These are phyloP conservation scores for Morpho deidamia DNA, from an alignment of 2,888 invertebrate genomes.

Conservation along the genomic window DNA sequence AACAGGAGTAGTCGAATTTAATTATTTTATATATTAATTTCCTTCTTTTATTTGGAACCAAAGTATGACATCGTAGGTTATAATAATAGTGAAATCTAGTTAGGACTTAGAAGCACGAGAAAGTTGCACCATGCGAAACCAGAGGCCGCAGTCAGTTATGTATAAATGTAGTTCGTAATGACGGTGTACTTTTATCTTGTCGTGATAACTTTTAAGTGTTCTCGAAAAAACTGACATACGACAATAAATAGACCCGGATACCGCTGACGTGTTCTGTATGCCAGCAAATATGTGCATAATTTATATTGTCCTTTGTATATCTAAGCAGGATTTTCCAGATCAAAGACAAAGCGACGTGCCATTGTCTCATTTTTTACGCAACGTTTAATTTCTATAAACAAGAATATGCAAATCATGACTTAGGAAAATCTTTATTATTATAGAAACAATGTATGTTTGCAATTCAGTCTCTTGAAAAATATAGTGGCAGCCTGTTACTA, in stretches of 20 bases:
- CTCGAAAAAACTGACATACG: slow-evolving; percentile 4
- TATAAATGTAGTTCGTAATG: too few relatives aligned
- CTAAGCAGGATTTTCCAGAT: slow-evolving; percentile 10
- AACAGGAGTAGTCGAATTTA: too few relatives aligned
- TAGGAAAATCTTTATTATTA: slow-evolving; percentile 15
- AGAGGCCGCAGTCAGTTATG: too few relatives aligned
- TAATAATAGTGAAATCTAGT: too few relatives aligned
- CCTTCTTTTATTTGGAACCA: too few relatives aligned
- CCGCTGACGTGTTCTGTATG: neutral
- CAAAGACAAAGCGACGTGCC: slow-evolving; percentile 11
- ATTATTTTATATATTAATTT: too few relatives aligned
- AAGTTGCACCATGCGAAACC: too few relatives aligned
- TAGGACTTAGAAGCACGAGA: too few relatives aligned
- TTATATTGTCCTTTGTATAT: slow-evolving; percentile 2
- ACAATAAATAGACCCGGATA: slow-evolving; percentile 11
- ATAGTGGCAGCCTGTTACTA: too few relatives aligned
- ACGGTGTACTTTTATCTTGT: neutral
- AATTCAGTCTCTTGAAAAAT: neutral
- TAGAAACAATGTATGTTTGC: neutral
- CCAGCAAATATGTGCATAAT: neutral
- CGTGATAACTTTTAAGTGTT: slow-evolving; percentile 9
- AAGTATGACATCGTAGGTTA: too few relatives aligned
- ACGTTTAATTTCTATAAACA: slow-evolving; percentile 19
- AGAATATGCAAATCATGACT: slow-evolving; percentile 20
- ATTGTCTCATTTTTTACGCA: slow-evolving; percentile 9